Conservation (phyloP, 2,797 vertebrate genomes). For the Artibeus jamaicensis region DNA sequence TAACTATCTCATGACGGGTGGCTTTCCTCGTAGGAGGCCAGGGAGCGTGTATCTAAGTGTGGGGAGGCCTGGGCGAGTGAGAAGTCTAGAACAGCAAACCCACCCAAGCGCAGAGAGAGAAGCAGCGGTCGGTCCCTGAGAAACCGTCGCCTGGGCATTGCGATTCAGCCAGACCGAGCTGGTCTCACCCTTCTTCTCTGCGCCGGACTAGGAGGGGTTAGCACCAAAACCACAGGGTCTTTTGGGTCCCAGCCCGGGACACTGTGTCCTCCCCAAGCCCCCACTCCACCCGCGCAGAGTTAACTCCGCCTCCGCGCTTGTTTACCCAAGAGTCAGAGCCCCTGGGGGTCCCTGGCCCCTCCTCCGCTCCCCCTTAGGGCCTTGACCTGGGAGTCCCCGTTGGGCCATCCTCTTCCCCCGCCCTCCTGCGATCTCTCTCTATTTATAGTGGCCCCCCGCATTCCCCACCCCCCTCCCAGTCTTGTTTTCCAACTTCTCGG, state of each 20-base stretch:
- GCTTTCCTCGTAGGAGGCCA: background rate
- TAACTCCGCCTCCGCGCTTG: conserved; percentile 69
- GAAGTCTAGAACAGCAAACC: background rate
- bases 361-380: conserved; percentile 31
- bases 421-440: conserved; percentile 52
- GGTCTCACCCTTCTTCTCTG: conserved; percentile 27
- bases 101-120: background rate
- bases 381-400: conserved; percentile 72
- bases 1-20: background rate
- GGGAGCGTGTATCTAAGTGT: background rate
- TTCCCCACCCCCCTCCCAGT: background rate
- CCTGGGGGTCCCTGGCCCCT: conserved; percentile 65
- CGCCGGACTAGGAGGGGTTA: conserved; percentile 62
- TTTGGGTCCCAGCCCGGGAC: conserved; percentile 74
- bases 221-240: conserved; percentile 72
- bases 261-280: conserved; percentile 65
- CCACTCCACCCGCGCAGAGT: conserved; percentile 42
- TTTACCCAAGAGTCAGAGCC: conserved; percentile 69
- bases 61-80: too few relatives aligned
- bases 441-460: conserved; percentile 73
- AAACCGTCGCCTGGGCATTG: background rate
- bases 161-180: background rate
- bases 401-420: conserved; percentile 45
- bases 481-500: conserved; percentile 70
- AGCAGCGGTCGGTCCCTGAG: background rate